phyloP scores from a whole-genome alignment of 2,888 invertebrate species.

The Drosophila kanekoi region DNA sequence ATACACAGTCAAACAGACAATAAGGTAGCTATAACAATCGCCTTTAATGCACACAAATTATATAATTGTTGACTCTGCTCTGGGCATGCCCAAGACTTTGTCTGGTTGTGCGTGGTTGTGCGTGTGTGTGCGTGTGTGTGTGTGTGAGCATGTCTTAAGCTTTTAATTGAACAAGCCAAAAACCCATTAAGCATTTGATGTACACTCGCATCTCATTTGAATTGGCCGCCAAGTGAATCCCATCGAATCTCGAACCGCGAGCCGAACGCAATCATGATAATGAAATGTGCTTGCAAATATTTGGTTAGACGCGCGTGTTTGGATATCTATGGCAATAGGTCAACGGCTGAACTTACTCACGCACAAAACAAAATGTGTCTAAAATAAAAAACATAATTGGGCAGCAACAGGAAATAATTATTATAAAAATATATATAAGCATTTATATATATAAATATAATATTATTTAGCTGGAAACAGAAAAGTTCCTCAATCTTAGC shows the following conservation, averaged over 20 bases:
- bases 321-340: conserved; percentile 70
- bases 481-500: not conserved
- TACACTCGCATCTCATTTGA: conserved; percentile 60
- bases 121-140: conserved; percentile 2
- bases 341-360: conserved; percentile 59
- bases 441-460: not conserved
- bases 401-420: not conserved
- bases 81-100: conserved; percentile 22
- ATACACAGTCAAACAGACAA: conserved; percentile 8
- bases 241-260: conserved; percentile 1
- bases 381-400: not conserved
- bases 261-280: conserved; percentile 29
- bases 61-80: conserved; percentile 44
- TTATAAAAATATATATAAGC: not conserved
- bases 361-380: not conserved
- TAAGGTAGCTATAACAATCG: conserved; percentile 41
- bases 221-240: conserved; percentile 57
- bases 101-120: conserved; percentile 1
- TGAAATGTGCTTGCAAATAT: conserved; percentile 65
- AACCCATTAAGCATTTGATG: conserved; percentile 66
- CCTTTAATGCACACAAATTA: conserved; percentile 51
- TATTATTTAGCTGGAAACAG: too few relatives aligned
- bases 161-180: conserved; percentile 77
- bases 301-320: conserved; percentile 54
- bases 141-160: conserved; percentile 52